Evolutionary conservation across 2,113 vertebrate genomes (phyloP).

Genomic region (Morone saxatilis): DNA sequence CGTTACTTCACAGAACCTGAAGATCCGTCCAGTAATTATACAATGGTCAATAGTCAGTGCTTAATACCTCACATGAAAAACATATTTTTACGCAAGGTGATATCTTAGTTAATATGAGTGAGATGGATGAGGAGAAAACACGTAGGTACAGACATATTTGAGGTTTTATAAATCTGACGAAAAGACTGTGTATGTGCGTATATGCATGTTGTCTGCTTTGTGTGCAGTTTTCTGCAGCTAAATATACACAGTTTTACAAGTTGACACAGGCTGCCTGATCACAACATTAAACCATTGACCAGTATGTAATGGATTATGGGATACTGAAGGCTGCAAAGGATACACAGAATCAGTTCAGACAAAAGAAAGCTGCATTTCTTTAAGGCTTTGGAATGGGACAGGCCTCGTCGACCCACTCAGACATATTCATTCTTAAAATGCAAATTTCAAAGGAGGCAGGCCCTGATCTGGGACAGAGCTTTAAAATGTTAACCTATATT

Average conservation of each 20-base stretch:
- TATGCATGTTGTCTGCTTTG: no score
- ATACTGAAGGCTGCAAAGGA: neutral
- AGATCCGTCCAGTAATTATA: no score
- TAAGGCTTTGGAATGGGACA: neutral
- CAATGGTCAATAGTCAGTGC: no score
- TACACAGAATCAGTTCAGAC: neutral
- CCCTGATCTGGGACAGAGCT: neutral
- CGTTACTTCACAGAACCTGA: no score
- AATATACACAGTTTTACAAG: neutral
- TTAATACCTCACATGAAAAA: no score
- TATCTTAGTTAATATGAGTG: no score
- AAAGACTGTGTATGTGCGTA: no score
- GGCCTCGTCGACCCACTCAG: neutral
- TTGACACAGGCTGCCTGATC: neutral
- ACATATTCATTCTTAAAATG: neutral
- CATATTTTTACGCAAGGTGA: no score
- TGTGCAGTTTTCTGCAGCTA: no score
- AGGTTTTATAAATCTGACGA: no score
- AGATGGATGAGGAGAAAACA: no score
- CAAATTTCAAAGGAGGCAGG: neutral
- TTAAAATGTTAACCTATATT: constrained; percentile 4
- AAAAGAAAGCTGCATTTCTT: neutral
- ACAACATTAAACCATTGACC: neutral
- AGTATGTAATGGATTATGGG: constrained; percentile 7
- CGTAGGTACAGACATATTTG: no score